These are phyloP conservation scores for Lepidocolaptes lacrymiger DNA, from an alignment of 2,797 vertebrate species.

Conservation along the genomic window DNA sequence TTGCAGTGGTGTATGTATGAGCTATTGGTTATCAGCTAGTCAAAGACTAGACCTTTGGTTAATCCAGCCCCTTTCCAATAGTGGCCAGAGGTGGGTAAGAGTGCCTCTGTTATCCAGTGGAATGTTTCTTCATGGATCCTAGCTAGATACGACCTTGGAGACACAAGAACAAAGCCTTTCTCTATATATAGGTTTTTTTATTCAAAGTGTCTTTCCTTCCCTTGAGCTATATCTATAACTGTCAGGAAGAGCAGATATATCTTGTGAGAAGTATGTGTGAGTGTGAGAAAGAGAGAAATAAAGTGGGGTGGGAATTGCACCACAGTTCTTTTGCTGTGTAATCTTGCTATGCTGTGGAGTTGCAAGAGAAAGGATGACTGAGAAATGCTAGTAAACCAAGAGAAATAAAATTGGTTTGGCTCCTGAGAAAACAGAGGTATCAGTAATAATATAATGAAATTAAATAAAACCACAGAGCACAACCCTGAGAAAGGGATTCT, in stretches of 20 bases:
- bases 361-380: constrained; percentile 12
- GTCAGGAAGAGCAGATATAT: constrained; percentile 47
- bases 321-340: background rate
- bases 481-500: background rate
- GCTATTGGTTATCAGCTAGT: background rate
- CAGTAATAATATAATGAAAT: constrained; percentile 28
- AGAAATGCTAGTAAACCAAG: constrained; percentile 8
- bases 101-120: background rate
- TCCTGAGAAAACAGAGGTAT: constrained; percentile 2
- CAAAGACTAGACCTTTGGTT: background rate
- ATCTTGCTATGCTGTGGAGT: background rate
- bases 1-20: background rate
- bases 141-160: constrained; percentile 17
- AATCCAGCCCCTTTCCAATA: background rate
- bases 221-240: constrained; percentile 52
- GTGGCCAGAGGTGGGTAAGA: background rate
- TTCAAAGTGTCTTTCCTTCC: constrained; percentile 39
- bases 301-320: constrained; percentile 29
- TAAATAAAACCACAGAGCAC: constrained; percentile 33
- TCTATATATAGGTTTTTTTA: constrained; percentile 35
- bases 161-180: constrained; percentile 33
- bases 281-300: background rate
- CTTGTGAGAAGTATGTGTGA: constrained; percentile 32
- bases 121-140: background rate
- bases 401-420: constrained; percentile 6